Percentiles rank a stretch among this genome's conserved stretches.
These are phyloP conservation scores for Trissoscelio sp. DNA, from an alignment of 2,888 invertebrate species.

Conservation along the genomic window DNA sequence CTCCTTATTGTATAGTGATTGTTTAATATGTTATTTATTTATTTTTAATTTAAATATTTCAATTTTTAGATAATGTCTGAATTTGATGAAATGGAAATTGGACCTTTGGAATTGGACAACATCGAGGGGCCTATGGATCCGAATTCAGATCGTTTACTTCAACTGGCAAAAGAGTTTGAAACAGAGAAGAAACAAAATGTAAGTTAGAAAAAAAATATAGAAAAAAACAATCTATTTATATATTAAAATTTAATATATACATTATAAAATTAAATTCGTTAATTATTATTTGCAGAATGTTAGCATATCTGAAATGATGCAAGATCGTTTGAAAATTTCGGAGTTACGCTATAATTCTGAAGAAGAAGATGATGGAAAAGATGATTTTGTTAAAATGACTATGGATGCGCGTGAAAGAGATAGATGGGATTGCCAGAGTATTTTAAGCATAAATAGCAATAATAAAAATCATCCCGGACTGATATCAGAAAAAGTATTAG, in stretches of 20 bases:
- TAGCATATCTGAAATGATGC: constrained; percentile 78
- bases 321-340: constrained; percentile 77
- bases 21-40: too few relatives aligned
- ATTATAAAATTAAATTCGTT: background rate
- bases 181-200: constrained; percentile 84
- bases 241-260: background rate
- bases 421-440: constrained; percentile 96
- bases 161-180: constrained; percentile 91
- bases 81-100: constrained; percentile 95
- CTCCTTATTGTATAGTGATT: too few relatives aligned
- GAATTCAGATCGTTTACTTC: constrained; percentile 88
- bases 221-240: too few relatives aligned
- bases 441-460: constrained; percentile 95
- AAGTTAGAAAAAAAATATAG: constrained; percentile 48
- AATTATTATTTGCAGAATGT: constrained; percentile 71
- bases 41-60: constrained; percentile 21
- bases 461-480: constrained; percentile 96
- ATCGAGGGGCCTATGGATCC: constrained; percentile 91
- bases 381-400: constrained; percentile 73
- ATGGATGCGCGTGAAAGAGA: constrained; percentile 87
- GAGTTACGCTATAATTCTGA: constrained; percentile 60
- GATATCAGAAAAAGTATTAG: constrained; percentile 89
- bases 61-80: constrained; percentile 88
- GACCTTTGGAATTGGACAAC: constrained; percentile 94
- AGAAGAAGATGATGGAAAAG: constrained; percentile 84